Base-by-base conservation (phyloP, 2,888 invertebrate species). In the Caenorhabditis doughertyi region DNA sequence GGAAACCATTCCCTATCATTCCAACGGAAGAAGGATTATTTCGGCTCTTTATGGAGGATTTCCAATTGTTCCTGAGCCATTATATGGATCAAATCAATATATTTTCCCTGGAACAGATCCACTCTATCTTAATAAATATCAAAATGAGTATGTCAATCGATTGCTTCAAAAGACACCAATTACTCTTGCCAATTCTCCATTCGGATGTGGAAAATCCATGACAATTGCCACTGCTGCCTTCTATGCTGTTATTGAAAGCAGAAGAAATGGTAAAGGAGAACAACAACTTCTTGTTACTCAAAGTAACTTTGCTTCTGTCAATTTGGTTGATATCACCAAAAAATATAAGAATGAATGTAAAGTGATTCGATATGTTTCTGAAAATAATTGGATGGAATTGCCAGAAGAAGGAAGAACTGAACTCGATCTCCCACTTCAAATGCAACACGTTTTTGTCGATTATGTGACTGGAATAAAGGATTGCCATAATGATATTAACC, bases 141-240 rank as follows among this genome's bases (percentile, higher is more conserved):
- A 73, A 32, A 27, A 21, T 23, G 27, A 44, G 13, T 73, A 73
- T 21, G 55, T 73, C 0, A 11, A 21, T 9, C 11, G 29, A 1
- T 0, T 73, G 4, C 18, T 65, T 0, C 9, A 2, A 7, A 29
- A 27, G 8, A 32, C 29, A n/a, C 73, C 73, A 16, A 27, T 73
- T 16, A 56, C 47, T 7, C 2, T 73, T 16, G 73, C 32, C 21
- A 32, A 32, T 39, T 53, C 73, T 16, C 73, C 73, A 55, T 73
- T 73, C 42, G 73, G 73, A 25, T 73, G 47, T 21, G 73, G 73
- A 55, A 73, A 73, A 27, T 73, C 73, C 11, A 42, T 73, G 55
- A 73, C 73, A 2, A 73, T 73, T 29, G 73, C 53, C n/a, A 64
- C 64, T 2, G 73, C 73, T 2, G 73, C 73, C 1, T 60, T 23